Base-by-base conservation (phyloP, 2,113 vertebrate species). In the Nycticryphes semicollaris region DNA sequence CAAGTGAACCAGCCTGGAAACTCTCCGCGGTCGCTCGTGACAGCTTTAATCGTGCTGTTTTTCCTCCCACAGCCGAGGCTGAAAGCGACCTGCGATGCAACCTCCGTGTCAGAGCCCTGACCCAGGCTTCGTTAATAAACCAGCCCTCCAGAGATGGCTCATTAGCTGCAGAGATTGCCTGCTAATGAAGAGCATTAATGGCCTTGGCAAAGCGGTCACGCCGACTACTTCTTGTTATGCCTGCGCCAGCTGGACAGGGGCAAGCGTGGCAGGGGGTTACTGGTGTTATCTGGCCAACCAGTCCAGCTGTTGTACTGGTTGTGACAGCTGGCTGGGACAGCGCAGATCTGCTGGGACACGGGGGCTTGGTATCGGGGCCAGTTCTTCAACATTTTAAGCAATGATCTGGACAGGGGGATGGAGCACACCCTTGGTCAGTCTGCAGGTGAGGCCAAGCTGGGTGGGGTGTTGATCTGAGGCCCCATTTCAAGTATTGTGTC, bases 401-500 rank as follows among this genome's bases (percentile, higher is more conserved):
- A 10, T 4, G 18, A 17, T 17, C 39, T 9, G 60, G 37, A 13
- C 6, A 6, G 43, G 62, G 31, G 31, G 24, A 28, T n/a, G 1
- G 4, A 17, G 30, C 1, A 10, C 13, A 9, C 30, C 24, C 14
- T 41, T 23, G 0, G 35, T 16, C 14, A 10, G 13, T 16, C 17
- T 15, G 15, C 28, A 15, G 35, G 30, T 1, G 6, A 28, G 19
- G 28, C 56, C 74, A 18, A 23, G 16, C 7, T 21, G 23, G 21
- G 45, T 2, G 7, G 22, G 41, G 47, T 1, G 30, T 17, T 12
- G 48, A 6, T 13, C 60, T n/a, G 50, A 45, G 62, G 31, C 19
- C 2, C 5, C 37, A 3, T 24, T 37, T 53, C 17, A 2, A 41
- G 17, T 7, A 0, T 4, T 6, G 35, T 3, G 30, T 7, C 41